These are phyloP conservation scores for Halcyon leucocephala DNA, from an alignment of 2,797 vertebrate species.

Conservation along the genomic window DNA sequence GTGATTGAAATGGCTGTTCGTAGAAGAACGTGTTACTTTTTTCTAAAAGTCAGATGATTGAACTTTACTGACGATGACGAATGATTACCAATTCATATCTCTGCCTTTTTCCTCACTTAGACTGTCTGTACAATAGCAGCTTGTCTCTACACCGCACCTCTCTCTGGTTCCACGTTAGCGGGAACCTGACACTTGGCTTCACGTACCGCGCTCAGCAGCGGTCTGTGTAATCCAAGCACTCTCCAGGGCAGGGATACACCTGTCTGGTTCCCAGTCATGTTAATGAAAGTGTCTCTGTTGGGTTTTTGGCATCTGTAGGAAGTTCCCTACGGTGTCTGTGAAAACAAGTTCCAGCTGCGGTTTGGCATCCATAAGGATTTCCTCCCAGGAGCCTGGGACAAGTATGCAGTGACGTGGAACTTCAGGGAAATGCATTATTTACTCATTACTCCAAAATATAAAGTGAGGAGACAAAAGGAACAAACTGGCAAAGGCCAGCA, in stretches of 20 bases:
- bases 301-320: not conserved
- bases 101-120: not conserved
- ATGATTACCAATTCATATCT: not conserved
- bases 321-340: not conserved
- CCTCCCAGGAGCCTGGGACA: not conserved
- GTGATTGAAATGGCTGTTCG: not conserved
- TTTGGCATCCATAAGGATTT: not conserved
- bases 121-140: not conserved
- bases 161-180: not conserved
- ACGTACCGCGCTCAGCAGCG: rapidly evolving
- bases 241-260: not conserved
- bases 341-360: not conserved
- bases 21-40: not conserved
- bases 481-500: not conserved
- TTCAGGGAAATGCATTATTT: not conserved
- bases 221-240: not conserved
- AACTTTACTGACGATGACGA: not conserved
- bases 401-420: not conserved
- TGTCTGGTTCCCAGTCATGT: not conserved
- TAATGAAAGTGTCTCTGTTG: not conserved
- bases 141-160: not conserved
- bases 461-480: not conserved
- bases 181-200: not conserved
- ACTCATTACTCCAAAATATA: not conserved
- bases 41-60: not conserved